Base-by-base conservation (phyloP, 2,113 vertebrate genomes). In the Mola mola region DNA sequence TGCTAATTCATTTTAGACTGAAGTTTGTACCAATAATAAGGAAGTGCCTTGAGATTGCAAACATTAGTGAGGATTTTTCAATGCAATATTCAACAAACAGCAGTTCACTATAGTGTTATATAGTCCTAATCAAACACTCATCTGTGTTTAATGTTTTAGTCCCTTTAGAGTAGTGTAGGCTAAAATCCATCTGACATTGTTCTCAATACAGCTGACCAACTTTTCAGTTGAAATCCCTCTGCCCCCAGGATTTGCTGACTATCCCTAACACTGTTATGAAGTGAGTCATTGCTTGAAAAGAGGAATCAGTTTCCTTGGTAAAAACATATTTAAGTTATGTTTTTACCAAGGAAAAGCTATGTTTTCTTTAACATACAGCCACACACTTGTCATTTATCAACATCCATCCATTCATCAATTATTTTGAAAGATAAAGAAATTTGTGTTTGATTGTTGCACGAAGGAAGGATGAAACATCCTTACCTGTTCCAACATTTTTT, bases 231-330 rank as follows among this genome's bases (percentile, higher is more conserved):
- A 70, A 75, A 46, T 44, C 60, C 58, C 52, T 33, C 34, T 36
- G 44, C 67, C 87, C 75, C 57, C 10, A 3, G 78, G 82, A 66
- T 42, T 33, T 48, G 62, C 61, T 75, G 85, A 81, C 87, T 90
- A 85, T 85, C 72, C 76, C 66, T 63, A 62, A 28, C 69, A 72
- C 43, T 72, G 61, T 80, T 58, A 79, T 78, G 83, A 77, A 61
- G 72, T 66, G 81, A 70, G 73, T 79, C 49, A 20, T 44, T 63
- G 72, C 44, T 65, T 87, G 72, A 81, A 86, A 71, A 72, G 63
- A 81, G 63, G 83, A 71, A 75, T 77, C 42, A 40, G 28, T 29
- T 29, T 40, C 8, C 37, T 16, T 40, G 2, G 16, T 8, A 40
- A 6, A 40, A n/a, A n/a, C 15, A 16, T 40, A 7, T 40, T n/a